Conservation (phyloP, 2,113 vertebrate genomes). For the Alouatta palliata region DNA sequence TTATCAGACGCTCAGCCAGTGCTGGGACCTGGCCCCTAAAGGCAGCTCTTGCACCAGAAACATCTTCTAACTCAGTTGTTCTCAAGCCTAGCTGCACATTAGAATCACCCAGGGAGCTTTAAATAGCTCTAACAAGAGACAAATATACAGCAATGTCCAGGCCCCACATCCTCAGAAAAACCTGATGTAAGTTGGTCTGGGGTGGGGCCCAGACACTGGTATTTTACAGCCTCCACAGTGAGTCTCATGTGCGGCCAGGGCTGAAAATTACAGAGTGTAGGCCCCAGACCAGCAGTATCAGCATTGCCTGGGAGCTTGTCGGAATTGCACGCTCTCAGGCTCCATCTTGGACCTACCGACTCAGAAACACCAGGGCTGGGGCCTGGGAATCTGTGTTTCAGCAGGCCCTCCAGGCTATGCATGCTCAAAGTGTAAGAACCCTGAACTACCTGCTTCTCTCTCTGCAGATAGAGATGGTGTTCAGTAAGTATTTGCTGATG, state of each 20-base stretch:
- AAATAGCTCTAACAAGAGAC: not conserved
- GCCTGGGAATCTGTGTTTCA: not conserved
- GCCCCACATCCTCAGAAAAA: not conserved
- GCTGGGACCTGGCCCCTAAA: accelerated
- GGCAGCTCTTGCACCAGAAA: not conserved
- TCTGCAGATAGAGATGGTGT: not conserved
- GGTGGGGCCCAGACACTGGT: accelerated
- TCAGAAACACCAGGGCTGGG: not conserved
- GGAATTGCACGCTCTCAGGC: not conserved
- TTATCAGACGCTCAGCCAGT: not conserved
- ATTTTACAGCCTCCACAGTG: not conserved
- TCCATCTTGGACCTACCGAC: not conserved
- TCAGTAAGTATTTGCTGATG: not conserved
- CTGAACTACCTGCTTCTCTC: not conserved
- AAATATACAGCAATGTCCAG: accelerated
- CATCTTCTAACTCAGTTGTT: not conserved
- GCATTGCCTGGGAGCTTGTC: not conserved
- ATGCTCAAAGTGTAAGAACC: too few relatives aligned
- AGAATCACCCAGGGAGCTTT: not conserved
- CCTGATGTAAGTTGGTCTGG: not conserved
- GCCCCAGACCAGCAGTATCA: not conserved
- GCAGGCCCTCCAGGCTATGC: too few relatives aligned
- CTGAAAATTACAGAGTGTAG: not conserved
- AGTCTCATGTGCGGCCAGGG: not conserved
- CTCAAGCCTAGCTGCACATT: not conserved